Evolutionary conservation across 1,140 invertebrate species (phyloP).

Genomic region (Sycophaga agraensis): DNA sequence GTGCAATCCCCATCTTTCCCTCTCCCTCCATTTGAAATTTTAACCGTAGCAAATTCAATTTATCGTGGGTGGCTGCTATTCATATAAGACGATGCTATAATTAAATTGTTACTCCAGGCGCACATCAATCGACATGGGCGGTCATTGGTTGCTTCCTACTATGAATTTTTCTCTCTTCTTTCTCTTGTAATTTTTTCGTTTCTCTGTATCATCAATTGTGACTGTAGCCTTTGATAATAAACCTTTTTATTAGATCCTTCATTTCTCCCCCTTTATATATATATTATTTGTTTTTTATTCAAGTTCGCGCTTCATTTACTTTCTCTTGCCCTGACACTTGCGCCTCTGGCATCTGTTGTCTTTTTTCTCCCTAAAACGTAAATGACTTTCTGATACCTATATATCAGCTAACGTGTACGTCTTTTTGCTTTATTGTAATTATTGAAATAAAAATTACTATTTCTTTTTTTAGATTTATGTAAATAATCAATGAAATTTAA

Average conservation of each 20-base stretch:
- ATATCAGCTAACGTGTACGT: too few species aligned
- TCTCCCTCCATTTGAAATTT: constrained; percentile 34
- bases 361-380: too few species aligned
- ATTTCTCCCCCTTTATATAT: not conserved
- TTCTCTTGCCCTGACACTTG: not conserved
- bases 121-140: constrained; percentile 58
- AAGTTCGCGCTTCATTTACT: not conserved
- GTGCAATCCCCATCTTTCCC: constrained; percentile 24
- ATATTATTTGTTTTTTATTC: too few species aligned
- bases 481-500: too few species aligned
- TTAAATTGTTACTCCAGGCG: constrained; percentile 59
- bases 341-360: too few species aligned
- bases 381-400: too few species aligned
- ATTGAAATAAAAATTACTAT: too few species aligned
- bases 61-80: constrained; percentile 58
- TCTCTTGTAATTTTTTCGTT: too few species aligned
- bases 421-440: too few species aligned
- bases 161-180: constrained; percentile 13
- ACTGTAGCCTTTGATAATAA: too few species aligned
- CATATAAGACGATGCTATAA: constrained; percentile 52
- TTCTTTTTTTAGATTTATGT: too few species aligned
- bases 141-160: constrained; percentile 56
- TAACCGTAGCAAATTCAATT: constrained; percentile 59
- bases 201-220: too few species aligned
- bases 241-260: not conserved